Conservation (phyloP, 1,140 invertebrate species). For the Solenopsis fugax region DNA sequence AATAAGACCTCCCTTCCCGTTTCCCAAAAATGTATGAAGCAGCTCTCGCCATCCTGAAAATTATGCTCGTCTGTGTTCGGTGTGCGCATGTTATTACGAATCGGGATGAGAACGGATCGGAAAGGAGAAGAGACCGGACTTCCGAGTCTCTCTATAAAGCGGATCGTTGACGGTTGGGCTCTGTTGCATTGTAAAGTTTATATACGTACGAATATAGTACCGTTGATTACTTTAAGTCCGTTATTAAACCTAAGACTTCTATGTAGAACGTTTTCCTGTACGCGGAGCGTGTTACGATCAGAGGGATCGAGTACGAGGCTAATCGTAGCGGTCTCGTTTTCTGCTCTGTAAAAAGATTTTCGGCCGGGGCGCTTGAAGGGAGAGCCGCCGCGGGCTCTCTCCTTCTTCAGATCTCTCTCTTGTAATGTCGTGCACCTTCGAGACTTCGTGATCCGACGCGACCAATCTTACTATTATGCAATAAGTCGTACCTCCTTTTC, state of each 20-base stretch:
- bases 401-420: conserved; percentile 57
- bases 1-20: neutral
- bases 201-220: conserved; percentile 77
- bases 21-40: neutral
- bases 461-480: conserved; percentile 19
- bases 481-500: conserved; percentile 50
- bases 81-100: conserved; percentile 59
- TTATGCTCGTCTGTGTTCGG: conserved; percentile 64
- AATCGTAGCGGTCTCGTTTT: conserved; percentile 36
- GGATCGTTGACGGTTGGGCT: conserved; percentile 74
- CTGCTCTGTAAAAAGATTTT: conserved; percentile 63
- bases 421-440: conserved; percentile 74
- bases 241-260: conserved; percentile 80
- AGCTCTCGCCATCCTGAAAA: conserved; percentile 12
- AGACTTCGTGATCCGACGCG: conserved; percentile 13
- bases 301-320: conserved; percentile 15
- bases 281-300: conserved; percentile 33
- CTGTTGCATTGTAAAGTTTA: conserved; percentile 83
- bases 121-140: conserved; percentile 32
- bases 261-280: conserved; percentile 68
- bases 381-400: conserved; percentile 4
- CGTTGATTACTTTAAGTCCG: conserved; percentile 82
- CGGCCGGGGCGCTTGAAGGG: conserved; percentile 42
- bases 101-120: conserved; percentile 45
- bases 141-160: conserved; percentile 37